Conservation (phyloP, 2,888 invertebrate genomes). For the Tetanocera ferruginea region DNA sequence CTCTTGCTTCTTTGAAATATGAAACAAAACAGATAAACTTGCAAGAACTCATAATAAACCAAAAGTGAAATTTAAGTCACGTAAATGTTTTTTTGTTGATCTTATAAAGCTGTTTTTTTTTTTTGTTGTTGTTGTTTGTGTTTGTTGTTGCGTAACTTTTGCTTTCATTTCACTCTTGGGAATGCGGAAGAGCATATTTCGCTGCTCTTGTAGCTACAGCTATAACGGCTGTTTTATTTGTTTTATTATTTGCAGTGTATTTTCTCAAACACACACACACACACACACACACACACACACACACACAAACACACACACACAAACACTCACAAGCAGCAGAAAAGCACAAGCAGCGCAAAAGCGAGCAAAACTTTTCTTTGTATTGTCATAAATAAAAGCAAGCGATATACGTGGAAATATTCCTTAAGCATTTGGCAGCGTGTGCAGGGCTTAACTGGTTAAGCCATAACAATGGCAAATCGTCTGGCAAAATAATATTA, state of each 20-base stretch:
- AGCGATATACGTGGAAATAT: neutral
- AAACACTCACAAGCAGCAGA: neutral
- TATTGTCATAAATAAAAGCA: slow-evolving; percentile 65
- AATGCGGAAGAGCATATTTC: slow-evolving; percentile 47
- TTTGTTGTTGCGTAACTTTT: slow-evolving; percentile 58
- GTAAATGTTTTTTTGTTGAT: slow-evolving; percentile 25
- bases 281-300: neutral
- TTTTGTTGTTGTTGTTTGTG: neutral
- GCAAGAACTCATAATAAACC: slow-evolving; percentile 12
- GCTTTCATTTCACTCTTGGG: slow-evolving; percentile 61
- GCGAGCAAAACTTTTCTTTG: slow-evolving; percentile 44
- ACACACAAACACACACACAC: neutral
- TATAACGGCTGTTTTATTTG: slow-evolving; percentile 4
- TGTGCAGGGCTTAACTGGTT: too few relatives aligned
- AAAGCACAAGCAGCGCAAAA: neutral
- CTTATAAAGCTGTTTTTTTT: slow-evolving; percentile 28
- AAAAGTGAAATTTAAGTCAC: slow-evolving; percentile 35
- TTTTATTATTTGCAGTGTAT: slow-evolving; percentile 19
- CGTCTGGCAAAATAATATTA: too few relatives aligned
- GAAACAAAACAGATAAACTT: slow-evolving; percentile 26
- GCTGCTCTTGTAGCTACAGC: neutral
- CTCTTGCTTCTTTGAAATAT: slow-evolving; percentile 1
- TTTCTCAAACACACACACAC: neutral
- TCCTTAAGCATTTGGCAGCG: too few relatives aligned
- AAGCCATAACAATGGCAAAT: too few relatives aligned